Base-by-base conservation (phyloP, 2,113 vertebrate genomes). In the Toxotes chatareus region DNA sequence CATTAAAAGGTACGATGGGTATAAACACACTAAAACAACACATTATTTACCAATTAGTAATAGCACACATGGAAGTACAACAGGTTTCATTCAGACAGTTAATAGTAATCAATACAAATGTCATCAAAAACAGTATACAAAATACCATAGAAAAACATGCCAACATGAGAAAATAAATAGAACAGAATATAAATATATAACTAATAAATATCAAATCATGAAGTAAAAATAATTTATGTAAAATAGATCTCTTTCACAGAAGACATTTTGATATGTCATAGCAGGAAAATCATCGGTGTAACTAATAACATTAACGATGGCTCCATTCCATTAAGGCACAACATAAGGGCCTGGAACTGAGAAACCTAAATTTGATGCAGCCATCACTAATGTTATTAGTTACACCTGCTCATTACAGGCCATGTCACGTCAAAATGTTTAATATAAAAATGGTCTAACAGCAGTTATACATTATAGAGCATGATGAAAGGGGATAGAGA, bases 381-480 rank as follows among this genome's bases (percentile, higher is more conserved):
- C 32, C 3, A 38, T 56, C 2, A 61, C 80, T 70, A 5, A 62
- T 77, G 51, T 19, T 42, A 27, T 56, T 47, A 47, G 11, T 42
- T n/a, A 46, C 23, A 51, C 57, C 51, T 61, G 56, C 51, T 34
- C 13, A 74, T 44, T 11, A 72, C 16, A 40, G 32, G 5, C 27
- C 31, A 11, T 63, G 36, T 49, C 27, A 51, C 47, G n/a, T 60
- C 17, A 38, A 61, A 73, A 2, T n/a, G 31, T 60, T 4, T 32
- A 17, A 49, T 42, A 57, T 67, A 32, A 71, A 56, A 73, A 67
- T 5, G 21, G 12, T 55, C 59, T 31, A 1, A 63, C 32, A 42
- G 67, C 44, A 42, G 66, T 64, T 73, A 49, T 21, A 71, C 47
- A 27, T 59, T 21, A 60, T n/a, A 70, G 16, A 47, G 10, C 27